phyloP scores from a whole-genome alignment of 2,113 vertebrate genomes.

The Prunella himalayana region DNA sequence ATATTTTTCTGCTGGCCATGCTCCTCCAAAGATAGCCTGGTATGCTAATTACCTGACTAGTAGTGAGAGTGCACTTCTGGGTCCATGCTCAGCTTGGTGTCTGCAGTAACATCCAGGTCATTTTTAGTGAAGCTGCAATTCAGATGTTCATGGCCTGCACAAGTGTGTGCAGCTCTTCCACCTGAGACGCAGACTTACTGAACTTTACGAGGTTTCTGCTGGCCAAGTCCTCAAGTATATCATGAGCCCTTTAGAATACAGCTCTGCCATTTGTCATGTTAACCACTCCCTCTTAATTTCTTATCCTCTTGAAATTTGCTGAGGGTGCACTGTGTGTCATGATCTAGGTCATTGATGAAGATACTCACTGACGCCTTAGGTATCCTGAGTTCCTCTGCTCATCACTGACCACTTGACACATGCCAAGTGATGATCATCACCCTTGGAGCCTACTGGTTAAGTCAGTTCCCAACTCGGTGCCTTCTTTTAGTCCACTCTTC shows the following conservation, averaged over 20 bases:
- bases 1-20: not conserved
- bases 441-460: not conserved
- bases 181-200: not conserved
- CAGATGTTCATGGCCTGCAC: not conserved
- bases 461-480: not conserved
- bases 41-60: not conserved
- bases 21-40: not conserved
- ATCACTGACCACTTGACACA: not conserved
- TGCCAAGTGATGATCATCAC: not conserved
- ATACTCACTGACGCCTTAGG: not conserved
- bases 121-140: not conserved
- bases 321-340: not conserved
- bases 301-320: not conserved
- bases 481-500: not conserved
- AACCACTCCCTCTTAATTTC: slow-evolving; percentile 24
- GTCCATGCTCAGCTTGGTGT: not conserved
- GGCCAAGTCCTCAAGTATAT: not conserved
- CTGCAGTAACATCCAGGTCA: not conserved
- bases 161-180: not conserved
- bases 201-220: not conserved
- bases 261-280: not conserved
- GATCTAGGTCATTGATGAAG: slow-evolving; percentile 35
- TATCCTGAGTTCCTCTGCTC: not conserved
- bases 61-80: not conserved
- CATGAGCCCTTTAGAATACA: not conserved